Conservation (phyloP, 2,888 invertebrate genomes). For the Lucinisca nassula region DNA sequence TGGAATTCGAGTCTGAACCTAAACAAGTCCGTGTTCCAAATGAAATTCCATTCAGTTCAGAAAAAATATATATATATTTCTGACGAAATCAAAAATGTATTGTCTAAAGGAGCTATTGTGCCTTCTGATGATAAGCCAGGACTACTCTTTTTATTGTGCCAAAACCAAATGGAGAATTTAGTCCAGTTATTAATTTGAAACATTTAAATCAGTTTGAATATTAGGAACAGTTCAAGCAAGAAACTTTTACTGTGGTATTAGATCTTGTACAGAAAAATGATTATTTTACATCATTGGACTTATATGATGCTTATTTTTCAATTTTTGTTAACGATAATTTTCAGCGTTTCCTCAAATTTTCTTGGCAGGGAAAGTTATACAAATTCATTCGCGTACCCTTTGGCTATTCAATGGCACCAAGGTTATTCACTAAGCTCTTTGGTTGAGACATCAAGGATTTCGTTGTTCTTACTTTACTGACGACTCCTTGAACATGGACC, state of each 20-base stretch:
- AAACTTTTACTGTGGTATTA: slow-evolving; percentile 44
- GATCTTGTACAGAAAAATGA: slow-evolving; percentile 41
- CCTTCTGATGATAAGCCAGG: background rate
- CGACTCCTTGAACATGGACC: slow-evolving; percentile 35
- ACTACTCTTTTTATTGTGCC: background rate
- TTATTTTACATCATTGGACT: slow-evolving; percentile 30
- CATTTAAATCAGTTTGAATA: slow-evolving; percentile 48
- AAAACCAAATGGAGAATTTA: slow-evolving; percentile 6
- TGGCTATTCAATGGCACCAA: slow-evolving; percentile 21
- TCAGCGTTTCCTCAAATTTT: slow-evolving; percentile 44
- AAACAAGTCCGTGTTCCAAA: background rate
- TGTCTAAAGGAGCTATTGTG: slow-evolving; percentile 27
- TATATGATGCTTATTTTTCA: slow-evolving; percentile 36
- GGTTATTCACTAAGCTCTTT: slow-evolving; percentile 37
- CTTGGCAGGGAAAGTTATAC: slow-evolving; percentile 26
- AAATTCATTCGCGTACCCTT: slow-evolving; percentile 43
- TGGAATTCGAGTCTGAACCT: background rate
- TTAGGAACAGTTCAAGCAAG: slow-evolving; percentile 58
- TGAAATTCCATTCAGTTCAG: background rate
- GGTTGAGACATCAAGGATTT: slow-evolving; percentile 25
- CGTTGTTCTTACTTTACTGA: slow-evolving; percentile 39
- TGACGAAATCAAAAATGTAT: background rate
- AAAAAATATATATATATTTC: background rate
- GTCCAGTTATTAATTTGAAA: slow-evolving; percentile 18
- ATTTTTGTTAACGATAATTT: slow-evolving; percentile 23